Evolutionary conservation across 1,140 invertebrate species (phyloP).

Genomic region (Portunus trituberculatus): DNA sequence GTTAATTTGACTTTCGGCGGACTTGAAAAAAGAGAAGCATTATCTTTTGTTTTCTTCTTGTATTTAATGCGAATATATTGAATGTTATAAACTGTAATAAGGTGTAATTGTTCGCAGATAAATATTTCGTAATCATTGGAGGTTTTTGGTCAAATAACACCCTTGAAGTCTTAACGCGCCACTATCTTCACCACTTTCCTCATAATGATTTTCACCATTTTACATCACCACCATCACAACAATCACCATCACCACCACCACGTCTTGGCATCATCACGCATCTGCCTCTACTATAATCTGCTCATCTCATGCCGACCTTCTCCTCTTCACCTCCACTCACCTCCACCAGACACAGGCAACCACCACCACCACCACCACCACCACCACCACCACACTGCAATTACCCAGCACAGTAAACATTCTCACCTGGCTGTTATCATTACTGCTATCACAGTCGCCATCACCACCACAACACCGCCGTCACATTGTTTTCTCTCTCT

Average conservation of each 20-base stretch:
- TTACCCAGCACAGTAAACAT: neutral
- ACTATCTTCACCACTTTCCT: neutral
- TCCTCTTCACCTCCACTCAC: neutral
- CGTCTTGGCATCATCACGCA: neutral
- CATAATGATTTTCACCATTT: neutral
- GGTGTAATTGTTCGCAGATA: neutral
- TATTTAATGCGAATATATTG: neutral
- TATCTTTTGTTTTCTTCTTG: neutral
- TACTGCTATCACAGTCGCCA: neutral
- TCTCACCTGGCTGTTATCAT: slow-evolving; percentile 20
- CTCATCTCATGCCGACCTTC: neutral
- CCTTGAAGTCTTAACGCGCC: neutral
- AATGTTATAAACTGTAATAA: neutral
- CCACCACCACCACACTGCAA: neutral
- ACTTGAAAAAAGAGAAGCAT: neutral
- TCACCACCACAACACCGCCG: neutral
- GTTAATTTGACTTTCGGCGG: neutral
- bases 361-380: neutral
- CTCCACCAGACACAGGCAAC: neutral
- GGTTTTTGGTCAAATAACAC: neutral
- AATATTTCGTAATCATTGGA: too few relatives aligned
- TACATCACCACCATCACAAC: slow-evolving; percentile 32
- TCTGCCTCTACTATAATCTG: neutral
- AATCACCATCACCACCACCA: slow-evolving; percentile 9
- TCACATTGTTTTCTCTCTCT: neutral